Evolutionary conservation across 37 sponge, comb jelly and placozoan genomes (phyloP).

Genomic region (Amphimedon queenslandica): DNA sequence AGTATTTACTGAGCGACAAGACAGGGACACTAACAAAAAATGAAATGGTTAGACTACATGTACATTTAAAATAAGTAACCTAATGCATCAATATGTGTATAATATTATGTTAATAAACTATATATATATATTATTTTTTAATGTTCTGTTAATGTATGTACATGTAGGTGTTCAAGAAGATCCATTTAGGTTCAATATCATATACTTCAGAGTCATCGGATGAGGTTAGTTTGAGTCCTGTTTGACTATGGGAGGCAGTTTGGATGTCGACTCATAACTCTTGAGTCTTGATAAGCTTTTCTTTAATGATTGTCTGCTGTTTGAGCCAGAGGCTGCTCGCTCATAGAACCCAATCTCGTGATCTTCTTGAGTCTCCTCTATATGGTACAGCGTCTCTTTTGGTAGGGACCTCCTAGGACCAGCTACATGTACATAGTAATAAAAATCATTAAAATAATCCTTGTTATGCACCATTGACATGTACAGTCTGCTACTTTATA

Average conservation of each 20-base stretch:
- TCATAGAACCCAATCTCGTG: neutral
- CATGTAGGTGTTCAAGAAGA: constrained; percentile 75
- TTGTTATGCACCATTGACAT: too few relatives aligned
- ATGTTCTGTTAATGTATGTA: constrained; percentile 1
- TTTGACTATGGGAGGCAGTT: too few relatives aligned
- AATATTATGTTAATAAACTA: neutral
- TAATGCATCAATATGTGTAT: neutral
- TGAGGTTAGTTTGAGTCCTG: constrained; percentile 75
- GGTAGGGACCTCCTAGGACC: too few relatives aligned
- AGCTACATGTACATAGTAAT: too few relatives aligned
- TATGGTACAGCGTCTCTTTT: too few relatives aligned
- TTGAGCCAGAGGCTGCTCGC: neutral
- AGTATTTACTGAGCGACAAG: constrained; percentile 87
- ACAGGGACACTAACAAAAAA: constrained; percentile 95
- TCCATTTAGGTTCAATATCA: constrained; percentile 79
- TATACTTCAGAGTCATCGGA: constrained; percentile 66
- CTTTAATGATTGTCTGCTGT: neutral
- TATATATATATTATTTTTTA: neutral
- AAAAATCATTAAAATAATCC: too few relatives aligned
- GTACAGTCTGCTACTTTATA: too few relatives aligned
- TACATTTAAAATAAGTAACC: neutral
- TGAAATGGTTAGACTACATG: constrained; percentile 73
- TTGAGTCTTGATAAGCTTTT: neutral
- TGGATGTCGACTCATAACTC: too few relatives aligned
- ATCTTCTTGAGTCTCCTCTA: too few relatives aligned